A percentile compares a stretch with the other conserved stretches of the same genome.
Evolutionary conservation across 30 jellyfish, hydroid and myxozoan species (phyloP).

Genomic region (Aurelia aurita): DNA sequence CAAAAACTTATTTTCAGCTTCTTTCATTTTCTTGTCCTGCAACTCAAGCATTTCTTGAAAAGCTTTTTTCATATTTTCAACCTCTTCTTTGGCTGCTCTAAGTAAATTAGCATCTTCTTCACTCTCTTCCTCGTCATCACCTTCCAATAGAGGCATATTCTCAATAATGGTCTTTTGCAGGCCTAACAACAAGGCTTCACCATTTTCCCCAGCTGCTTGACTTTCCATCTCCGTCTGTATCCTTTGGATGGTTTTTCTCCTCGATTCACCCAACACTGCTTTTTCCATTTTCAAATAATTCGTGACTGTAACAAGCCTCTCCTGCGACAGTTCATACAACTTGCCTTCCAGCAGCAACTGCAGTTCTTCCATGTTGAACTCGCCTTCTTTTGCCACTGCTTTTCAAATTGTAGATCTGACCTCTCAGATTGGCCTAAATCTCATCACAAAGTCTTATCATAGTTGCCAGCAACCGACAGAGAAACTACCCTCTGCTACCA

Average conservation of each 20-base stretch:
- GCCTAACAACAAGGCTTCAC: slow-evolving; percentile 43
- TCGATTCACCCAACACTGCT: slow-evolving; percentile 42
- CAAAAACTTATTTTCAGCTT: slow-evolving; percentile 37
- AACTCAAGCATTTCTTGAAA: slow-evolving; percentile 12
- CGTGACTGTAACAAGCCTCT: slow-evolving; percentile 15
- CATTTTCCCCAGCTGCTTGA: slow-evolving; percentile 51
- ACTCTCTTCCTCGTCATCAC: slow-evolving; percentile 11
- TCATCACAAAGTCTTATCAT: no score
- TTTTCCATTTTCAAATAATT: slow-evolving; percentile 22
- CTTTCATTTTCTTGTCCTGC: slow-evolving; percentile 53
- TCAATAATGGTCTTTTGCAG: slow-evolving; percentile 23
- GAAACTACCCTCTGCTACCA: no score
- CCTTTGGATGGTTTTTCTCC: slow-evolving; percentile 35
- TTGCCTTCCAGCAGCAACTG: slow-evolving; percentile 22
- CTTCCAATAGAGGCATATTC: slow-evolving; percentile 33
- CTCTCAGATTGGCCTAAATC: neutral
- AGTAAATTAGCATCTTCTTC: slow-evolving; percentile 40
- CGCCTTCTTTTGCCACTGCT: slow-evolving; percentile 17
- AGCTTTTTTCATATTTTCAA: slow-evolving; percentile 21
- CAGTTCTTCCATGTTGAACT: slow-evolving; percentile 17
- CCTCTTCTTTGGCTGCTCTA: slow-evolving; percentile 43
- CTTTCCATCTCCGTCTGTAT: slow-evolving; percentile 41
- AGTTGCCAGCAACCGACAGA: no score
- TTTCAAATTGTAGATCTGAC: slow-evolving; percentile 2
- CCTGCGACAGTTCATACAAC: slow-evolving; percentile 10